phyloP scores from a whole-genome alignment of 2,113 vertebrate species.

The Ciconia boyciana region DNA sequence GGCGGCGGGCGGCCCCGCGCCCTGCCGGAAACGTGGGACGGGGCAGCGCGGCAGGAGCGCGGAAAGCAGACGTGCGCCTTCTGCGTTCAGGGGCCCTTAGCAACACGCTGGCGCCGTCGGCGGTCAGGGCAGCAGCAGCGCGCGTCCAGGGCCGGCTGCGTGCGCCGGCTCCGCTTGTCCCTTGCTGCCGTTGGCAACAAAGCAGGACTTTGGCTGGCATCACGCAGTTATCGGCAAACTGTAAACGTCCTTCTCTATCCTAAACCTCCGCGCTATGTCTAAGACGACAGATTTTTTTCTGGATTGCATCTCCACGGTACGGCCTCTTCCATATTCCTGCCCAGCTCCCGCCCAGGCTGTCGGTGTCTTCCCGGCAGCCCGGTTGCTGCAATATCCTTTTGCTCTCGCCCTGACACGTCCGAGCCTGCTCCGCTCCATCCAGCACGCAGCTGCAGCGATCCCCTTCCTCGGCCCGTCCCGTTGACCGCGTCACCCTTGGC shows the following conservation, averaged over 20 bases:
- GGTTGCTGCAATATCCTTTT: background rate
- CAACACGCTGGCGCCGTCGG: accelerated
- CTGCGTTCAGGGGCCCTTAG: background rate
- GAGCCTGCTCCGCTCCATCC: accelerated
- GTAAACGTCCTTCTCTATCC: too few relatives aligned
- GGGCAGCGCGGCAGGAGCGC: too few relatives aligned
- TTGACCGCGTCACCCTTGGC: accelerated
- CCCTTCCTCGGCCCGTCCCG: accelerated
- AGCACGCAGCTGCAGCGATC: accelerated
- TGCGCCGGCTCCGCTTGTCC: background rate
- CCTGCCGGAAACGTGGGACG: background rate
- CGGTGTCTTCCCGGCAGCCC: accelerated
- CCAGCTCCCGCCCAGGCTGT: accelerated
- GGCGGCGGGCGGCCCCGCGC: background rate
- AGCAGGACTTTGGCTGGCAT: background rate
- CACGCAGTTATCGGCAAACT: background rate
- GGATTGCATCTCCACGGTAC: background rate
- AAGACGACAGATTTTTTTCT: accelerated
- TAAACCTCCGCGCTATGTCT: accelerated
- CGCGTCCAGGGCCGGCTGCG: too few relatives aligned
- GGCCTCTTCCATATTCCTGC: accelerated
- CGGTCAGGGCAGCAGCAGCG: background rate
- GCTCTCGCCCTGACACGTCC: accelerated
- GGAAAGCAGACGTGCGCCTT: background rate
- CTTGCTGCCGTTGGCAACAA: background rate